A percentile compares a stretch with the other conserved stretches of the same genome.
phyloP scores from a whole-genome alignment of 2,797 vertebrate genomes.

The Pipistrellus pipistrellus region DNA sequence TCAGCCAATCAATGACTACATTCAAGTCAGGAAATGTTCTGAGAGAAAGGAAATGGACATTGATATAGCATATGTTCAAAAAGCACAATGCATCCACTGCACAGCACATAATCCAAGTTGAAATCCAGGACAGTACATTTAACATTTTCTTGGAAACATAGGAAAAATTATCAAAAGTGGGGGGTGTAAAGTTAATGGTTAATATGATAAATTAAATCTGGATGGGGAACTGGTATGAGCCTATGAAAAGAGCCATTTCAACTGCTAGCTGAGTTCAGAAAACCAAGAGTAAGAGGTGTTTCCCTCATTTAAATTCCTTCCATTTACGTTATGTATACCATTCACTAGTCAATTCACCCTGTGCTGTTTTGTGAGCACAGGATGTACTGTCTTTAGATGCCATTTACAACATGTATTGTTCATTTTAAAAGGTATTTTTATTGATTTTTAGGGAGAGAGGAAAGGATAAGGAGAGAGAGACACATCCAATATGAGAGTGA shows the following conservation, averaged over 20 bases:
- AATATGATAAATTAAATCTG: background rate
- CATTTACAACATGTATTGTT: background rate
- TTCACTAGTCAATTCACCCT: background rate
- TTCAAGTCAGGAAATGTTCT: background rate
- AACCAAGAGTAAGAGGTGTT: background rate
- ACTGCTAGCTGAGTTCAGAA: background rate
- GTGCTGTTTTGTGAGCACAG: background rate
- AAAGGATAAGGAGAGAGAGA: background rate
- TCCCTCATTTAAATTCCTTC: conserved; percentile 7
- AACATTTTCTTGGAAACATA: background rate
- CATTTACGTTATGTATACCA: background rate
- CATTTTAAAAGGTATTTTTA: background rate
- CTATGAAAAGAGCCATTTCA: background rate
- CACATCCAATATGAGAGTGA: background rate
- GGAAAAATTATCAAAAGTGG: background rate
- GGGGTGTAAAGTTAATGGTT: background rate
- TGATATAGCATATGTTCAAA: background rate
- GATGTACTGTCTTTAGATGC: conserved; percentile 11
- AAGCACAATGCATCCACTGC: background rate
- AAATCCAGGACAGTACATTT: background rate
- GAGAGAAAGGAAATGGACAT: background rate
- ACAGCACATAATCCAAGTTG: background rate
- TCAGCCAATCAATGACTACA: background rate
- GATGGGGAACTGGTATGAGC: background rate
- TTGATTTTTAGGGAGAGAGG: background rate